Conservation (phyloP, 2,888 invertebrate genomes). For the Amphipyra tragopoginis region DNA sequence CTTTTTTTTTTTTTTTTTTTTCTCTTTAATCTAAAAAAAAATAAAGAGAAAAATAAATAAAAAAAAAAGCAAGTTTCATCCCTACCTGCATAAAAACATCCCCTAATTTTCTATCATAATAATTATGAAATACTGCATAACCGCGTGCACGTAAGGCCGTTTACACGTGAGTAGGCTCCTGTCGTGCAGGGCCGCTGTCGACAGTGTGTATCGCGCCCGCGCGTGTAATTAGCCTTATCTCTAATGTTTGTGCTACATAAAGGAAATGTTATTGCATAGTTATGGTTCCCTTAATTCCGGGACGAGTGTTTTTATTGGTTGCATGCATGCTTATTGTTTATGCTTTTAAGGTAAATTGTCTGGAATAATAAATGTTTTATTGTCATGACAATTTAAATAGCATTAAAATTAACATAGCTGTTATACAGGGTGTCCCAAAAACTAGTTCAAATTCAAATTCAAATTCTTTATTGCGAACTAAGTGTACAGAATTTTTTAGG, state of each 20-base stretch:
- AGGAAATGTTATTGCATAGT: slow-evolving; percentile 43
- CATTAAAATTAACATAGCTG: slow-evolving; percentile 33
- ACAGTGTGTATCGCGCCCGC: slow-evolving; percentile 52
- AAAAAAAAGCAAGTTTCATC: neutral
- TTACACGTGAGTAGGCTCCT: slow-evolving; percentile 34
- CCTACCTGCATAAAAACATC: slow-evolving; percentile 1
- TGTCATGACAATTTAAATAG: slow-evolving; percentile 29
- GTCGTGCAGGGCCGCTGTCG: slow-evolving; percentile 49
- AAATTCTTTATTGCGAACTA: too few species aligned
- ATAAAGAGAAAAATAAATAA: too few species aligned
- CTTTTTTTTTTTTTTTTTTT: too few species aligned
- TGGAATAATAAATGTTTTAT: slow-evolving; percentile 38
- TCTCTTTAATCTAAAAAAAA: too few species aligned
- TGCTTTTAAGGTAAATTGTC: slow-evolving; percentile 35
- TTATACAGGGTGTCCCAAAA: too few species aligned
- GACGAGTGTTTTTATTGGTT: slow-evolving; percentile 48
- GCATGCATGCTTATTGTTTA: slow-evolving; percentile 53
- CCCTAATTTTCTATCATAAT: slow-evolving; percentile 27
- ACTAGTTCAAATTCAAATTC: too few species aligned
- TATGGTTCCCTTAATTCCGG: slow-evolving; percentile 37
- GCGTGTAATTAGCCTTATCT: slow-evolving; percentile 57
- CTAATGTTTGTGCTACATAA: slow-evolving; percentile 41
- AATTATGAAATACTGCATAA: slow-evolving; percentile 46
- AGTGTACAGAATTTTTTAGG: too few species aligned
- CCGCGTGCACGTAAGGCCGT: slow-evolving; percentile 45